Evolutionary conservation across 1,140 invertebrate species (phyloP).

Genomic region (Thaumatotibia leucotreta): DNA sequence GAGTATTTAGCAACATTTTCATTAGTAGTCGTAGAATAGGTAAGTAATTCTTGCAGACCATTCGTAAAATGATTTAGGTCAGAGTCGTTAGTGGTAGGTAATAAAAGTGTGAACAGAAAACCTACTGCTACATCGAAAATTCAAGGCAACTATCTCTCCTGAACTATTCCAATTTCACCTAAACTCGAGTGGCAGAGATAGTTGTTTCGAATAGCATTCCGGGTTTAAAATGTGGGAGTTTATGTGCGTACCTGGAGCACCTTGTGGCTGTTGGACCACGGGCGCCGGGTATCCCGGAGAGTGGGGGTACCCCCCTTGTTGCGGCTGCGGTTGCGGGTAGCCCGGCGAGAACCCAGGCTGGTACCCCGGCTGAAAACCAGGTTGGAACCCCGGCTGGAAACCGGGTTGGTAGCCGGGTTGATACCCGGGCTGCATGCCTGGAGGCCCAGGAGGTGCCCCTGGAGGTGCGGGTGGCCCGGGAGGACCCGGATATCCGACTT

Average conservation of each 20-base stretch:
- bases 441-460: constrained; percentile 44
- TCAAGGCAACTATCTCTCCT: too few species aligned
- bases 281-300: constrained; percentile 37
- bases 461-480: constrained; percentile 34
- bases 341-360: constrained; percentile 37
- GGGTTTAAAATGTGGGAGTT: too few species aligned
- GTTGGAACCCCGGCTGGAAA: constrained; percentile 50
- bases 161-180: background rate
- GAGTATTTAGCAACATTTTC: too few species aligned
- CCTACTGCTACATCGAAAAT: too few species aligned
- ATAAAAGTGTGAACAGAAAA: too few species aligned
- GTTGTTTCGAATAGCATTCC: too few species aligned
- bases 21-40: too few species aligned
- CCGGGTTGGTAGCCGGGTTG: constrained; percentile 57
- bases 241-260: constrained; percentile 42
- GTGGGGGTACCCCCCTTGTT: constrained; percentile 38
- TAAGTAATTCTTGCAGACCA: too few species aligned
- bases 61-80: too few species aligned
- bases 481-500: constrained; percentile 14
- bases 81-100: too few species aligned
- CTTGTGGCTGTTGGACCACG: constrained; percentile 61
- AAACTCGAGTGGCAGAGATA: too few species aligned
- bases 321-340: constrained; percentile 44
- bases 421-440: too few species aligned
- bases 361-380: constrained; percentile 48